phyloP scores from a whole-genome alignment of 2,113 vertebrate genomes.

The Strix aluco region DNA sequence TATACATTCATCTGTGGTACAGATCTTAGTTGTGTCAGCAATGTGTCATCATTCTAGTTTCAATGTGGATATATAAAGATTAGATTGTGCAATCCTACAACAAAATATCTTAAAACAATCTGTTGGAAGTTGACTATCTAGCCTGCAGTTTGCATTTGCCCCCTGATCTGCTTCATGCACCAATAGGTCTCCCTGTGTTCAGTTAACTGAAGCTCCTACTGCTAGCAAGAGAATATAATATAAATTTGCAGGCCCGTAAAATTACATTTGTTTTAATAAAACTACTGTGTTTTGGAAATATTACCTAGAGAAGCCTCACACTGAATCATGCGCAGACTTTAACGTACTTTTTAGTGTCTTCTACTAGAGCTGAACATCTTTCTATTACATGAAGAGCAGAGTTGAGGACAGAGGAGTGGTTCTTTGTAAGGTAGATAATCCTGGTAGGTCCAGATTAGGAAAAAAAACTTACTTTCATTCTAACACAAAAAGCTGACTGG shows the following conservation, averaged over 20 bases:
- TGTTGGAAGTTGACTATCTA: not conserved
- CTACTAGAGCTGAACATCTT: not conserved
- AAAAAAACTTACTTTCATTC: not conserved
- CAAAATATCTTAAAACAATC: not conserved
- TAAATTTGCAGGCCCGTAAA: not conserved
- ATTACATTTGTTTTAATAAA: not conserved
- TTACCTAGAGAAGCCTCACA: not conserved
- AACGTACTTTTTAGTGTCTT: not conserved
- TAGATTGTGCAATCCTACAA: not conserved
- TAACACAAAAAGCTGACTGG: not conserved
- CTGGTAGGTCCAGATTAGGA: not conserved
- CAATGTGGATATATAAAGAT: not conserved
- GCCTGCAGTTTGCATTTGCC: not conserved
- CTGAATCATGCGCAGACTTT: not conserved
- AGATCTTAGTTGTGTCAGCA: not conserved
- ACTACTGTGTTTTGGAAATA: not conserved
- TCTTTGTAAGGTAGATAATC: not conserved
- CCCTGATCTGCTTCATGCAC: accelerated
- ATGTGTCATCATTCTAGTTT: not conserved
- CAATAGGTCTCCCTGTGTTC: not conserved
- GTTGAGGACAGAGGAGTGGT: not conserved
- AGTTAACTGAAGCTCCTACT: not conserved
- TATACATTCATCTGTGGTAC: accelerated
- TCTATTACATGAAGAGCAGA: accelerated
- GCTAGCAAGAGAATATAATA: not conserved